Percentiles rank a stretch among this genome's conserved stretches.
Conservation (phyloP, 30 jellyfish, hydroid and myxozoan species). For the Haliclystus octoradiatus region DNA sequence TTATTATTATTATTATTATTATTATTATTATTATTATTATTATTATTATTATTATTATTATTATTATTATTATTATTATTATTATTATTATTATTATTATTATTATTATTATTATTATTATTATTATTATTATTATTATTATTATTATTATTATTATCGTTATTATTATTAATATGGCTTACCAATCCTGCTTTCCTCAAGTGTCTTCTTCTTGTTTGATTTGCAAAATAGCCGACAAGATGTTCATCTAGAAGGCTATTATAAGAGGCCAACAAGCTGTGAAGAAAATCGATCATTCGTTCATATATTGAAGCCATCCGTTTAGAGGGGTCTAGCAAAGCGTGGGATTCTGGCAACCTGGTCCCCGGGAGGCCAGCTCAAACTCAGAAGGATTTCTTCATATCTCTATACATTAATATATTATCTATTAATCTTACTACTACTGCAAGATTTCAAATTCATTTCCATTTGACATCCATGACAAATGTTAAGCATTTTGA, state of each 20-base stretch:
- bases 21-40: background rate
- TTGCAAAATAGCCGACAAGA: slow-evolving; percentile 74
- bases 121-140: background rate
- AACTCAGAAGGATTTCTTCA: too few relatives aligned
- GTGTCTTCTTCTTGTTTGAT: slow-evolving; percentile 60
- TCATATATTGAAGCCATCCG: too few relatives aligned
- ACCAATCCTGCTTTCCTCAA: slow-evolving; percentile 74
- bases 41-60: background rate
- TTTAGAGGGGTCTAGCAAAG: too few relatives aligned
- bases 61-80: background rate
- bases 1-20: background rate
- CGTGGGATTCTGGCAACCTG: too few relatives aligned
- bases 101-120: background rate
- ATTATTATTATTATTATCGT: background rate
- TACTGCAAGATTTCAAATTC: too few relatives aligned
- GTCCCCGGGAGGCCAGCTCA: too few relatives aligned
- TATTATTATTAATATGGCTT: background rate
- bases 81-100: background rate
- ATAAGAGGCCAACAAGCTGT: slow-evolving; percentile 59
- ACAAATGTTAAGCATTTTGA: too few relatives aligned
- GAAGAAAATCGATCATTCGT: background rate
- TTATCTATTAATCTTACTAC: too few relatives aligned
- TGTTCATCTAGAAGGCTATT: slow-evolving; percentile 78
- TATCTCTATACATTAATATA: too few relatives aligned
- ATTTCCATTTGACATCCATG: too few relatives aligned